Base-by-base conservation (phyloP, 2,888 invertebrate genomes). In the Tenthredo mesomela region DNA sequence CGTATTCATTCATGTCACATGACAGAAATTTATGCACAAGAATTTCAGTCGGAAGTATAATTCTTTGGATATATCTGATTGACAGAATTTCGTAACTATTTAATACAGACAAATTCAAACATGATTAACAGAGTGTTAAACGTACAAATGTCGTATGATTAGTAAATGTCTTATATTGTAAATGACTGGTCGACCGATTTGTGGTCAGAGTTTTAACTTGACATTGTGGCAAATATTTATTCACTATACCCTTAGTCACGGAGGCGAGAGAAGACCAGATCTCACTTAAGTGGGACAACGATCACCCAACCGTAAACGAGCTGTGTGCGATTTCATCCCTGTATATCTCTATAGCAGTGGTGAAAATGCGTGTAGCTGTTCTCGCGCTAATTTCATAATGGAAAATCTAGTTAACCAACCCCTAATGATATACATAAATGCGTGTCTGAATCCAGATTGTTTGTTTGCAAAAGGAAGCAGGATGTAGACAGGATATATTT, bases 151-250 rank as follows among this genome's bases (percentile, higher is more conserved):
- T 71, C 37, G n/a, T n/a, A n/a, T 10, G 18, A 71, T 71, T 37
- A 71, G 70, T n/a, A n/a, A 40, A 71, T n/a, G 40, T 71, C n/a
- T 71, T n/a, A 0, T n/a, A 37, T n/a, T 29, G 9, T n/a, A 7
- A 40, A 37, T n/a, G 15, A n/a, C 40, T n/a, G 37, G 7, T 40
- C 43, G 25, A 29, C 29, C 29, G 2, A 43, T 0, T 9, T 77
- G 29, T 77, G 21, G 25, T 40, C 29, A 47, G 33, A 54, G 4
- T 77, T 77, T 77, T 33, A 47, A 77, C 47, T 54, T 4, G 47
- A 47, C 47, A 15, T 47, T n/a, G 29, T 1, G n/a, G 77, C 18
- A 33, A 77, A 77, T 77, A 77, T 77, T 77, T 77, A 77, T 77
- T 33, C 33, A 77, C 77, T 50, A 54, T 50, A 54, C 77, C 77